Conservation (phyloP, 2,888 invertebrate genomes). For the Morpho achilles region DNA sequence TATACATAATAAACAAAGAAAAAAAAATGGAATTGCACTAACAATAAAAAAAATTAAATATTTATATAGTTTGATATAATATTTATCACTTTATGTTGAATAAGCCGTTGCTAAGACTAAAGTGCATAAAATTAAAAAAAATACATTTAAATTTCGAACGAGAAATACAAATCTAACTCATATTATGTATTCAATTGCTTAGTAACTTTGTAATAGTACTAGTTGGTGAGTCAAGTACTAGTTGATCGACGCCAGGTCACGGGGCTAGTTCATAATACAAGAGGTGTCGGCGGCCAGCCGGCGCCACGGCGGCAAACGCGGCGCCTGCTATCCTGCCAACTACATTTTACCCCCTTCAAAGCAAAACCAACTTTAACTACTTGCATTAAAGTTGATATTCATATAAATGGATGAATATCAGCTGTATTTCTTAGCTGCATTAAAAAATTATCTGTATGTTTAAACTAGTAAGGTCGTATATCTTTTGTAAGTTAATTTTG, state of each 20-base stretch:
- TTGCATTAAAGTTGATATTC: conserved; percentile 28
- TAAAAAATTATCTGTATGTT: conserved; percentile 40
- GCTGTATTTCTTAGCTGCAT: conserved; percentile 39
- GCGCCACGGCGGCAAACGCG: conserved; percentile 71
- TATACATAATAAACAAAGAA: no score
- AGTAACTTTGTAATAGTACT: conserved; percentile 53
- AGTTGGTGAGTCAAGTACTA: conserved; percentile 68
- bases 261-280: conserved; percentile 77
- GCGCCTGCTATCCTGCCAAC: conserved; percentile 73
- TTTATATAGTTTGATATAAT: no score
- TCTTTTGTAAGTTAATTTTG: conserved; percentile 16
- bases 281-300: conserved; percentile 76
- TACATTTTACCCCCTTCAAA: conserved; percentile 35
- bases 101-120: no score
- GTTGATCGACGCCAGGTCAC: conserved; percentile 76
- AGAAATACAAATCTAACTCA: conserved; percentile 27
- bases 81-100: no score
- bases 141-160: no score
- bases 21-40: no score
- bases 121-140: no score
- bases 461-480: conserved; percentile 29
- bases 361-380: conserved; percentile 33
- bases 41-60: no score
- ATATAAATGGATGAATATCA: conserved; percentile 31
- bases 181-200: conserved; percentile 46